These are phyloP conservation scores for Xestia rhomboidea DNA, from an alignment of 2,888 invertebrate genomes.

Conservation along the genomic window DNA sequence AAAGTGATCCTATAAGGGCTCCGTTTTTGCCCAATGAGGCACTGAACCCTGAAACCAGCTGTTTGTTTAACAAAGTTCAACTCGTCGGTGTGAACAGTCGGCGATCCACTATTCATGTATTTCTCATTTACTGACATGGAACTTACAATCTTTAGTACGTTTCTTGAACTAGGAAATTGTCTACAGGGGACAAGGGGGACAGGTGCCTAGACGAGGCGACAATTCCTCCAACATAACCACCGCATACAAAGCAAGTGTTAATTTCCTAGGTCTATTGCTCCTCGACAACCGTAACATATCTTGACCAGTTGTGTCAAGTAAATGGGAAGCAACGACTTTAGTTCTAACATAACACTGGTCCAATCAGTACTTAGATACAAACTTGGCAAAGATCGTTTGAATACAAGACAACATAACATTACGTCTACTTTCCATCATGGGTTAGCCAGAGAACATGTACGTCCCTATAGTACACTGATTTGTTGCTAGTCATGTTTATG, in stretches of 20 bases:
- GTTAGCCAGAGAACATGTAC: background rate
- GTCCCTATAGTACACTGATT: background rate
- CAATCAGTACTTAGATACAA: constrained; percentile 10
- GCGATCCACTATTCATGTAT: too few relatives aligned
- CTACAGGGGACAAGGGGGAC: background rate
- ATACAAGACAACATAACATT: background rate
- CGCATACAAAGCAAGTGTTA: constrained; percentile 21
- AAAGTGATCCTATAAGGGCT: too few relatives aligned
- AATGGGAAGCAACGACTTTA: constrained; percentile 21
- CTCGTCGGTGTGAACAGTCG: too few relatives aligned
- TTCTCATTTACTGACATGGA: background rate
- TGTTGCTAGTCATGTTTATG: background rate
- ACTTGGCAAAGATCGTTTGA: background rate
- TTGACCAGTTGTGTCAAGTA: constrained; percentile 18
- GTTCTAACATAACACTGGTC: constrained; percentile 15
- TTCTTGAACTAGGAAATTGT: background rate
- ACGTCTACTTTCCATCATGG: background rate
- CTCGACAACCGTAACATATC: constrained; percentile 40
- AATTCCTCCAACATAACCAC: constrained; percentile 12
- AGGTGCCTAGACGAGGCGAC: background rate
- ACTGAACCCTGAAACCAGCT: background rate
- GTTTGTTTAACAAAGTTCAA: background rate
- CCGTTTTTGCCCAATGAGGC: too few relatives aligned
- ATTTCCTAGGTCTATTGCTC: constrained; percentile 42
- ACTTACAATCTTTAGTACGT: background rate